These are phyloP conservation scores for Nyctibius bracteatus DNA, from an alignment of 2,113 vertebrate species.

Conservation along the genomic window DNA sequence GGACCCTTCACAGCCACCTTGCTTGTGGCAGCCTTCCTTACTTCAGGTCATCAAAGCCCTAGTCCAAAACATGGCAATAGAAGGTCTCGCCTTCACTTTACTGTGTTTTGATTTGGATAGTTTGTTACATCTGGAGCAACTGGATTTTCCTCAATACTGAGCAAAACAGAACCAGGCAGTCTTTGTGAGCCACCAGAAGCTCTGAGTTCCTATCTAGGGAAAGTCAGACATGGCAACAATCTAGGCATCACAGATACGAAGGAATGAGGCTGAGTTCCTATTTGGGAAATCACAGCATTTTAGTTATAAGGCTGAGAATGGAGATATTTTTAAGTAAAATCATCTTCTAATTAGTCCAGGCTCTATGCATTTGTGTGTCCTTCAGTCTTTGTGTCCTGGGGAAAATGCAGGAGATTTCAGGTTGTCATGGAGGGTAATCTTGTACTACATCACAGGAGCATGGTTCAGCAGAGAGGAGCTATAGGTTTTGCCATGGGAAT, in stretches of 20 bases:
- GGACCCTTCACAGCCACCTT: background rate
- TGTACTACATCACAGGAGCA: background rate
- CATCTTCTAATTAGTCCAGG: background rate
- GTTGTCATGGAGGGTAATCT: background rate
- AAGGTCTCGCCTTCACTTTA: background rate
- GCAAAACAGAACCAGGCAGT: background rate
- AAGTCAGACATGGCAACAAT: background rate
- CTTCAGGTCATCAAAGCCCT: background rate
- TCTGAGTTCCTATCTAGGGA: background rate
- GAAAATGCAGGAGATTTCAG: background rate
- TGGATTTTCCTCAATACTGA: background rate
- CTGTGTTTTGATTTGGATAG: background rate
- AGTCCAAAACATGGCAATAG: background rate
- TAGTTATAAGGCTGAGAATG: background rate
- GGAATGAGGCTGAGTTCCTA: background rate
- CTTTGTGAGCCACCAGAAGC: background rate
- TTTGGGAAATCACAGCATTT: background rate
- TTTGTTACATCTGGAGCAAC: background rate
- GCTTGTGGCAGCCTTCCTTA: background rate
- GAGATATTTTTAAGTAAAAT: slow-evolving; percentile 14
- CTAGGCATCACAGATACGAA: background rate
- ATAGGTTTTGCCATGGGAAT: background rate
- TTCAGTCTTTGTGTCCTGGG: background rate
- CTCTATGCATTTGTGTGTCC: background rate
- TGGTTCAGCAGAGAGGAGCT: background rate